Base-by-base conservation (phyloP, 2,888 invertebrate genomes). In the Ochropleura leucogaster region DNA sequence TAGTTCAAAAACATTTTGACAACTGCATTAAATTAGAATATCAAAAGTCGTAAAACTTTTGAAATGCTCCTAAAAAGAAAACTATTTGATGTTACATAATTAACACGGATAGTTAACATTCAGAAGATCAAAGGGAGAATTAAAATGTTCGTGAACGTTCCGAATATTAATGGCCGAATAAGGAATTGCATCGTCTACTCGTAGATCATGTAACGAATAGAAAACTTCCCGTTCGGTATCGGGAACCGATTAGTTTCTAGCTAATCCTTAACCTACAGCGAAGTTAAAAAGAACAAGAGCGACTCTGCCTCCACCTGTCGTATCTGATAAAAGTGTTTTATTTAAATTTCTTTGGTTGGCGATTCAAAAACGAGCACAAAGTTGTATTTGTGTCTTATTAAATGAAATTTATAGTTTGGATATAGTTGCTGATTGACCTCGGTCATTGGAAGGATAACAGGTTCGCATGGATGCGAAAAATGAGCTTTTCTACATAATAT, bases 321-420 rank as follows among this genome's bases (percentile, higher is more conserved):
- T 94, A 96, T 95, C 96, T 96, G 96, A 96, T 96, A 96, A 95
- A 95, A 95, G 92, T 95, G 94, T 96, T 95, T 96, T 95, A 96
- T 96, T 96, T 95, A 96, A 96, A 96, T 96, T 95, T 96, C 93
- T 94, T 93, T 93, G 91, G 93, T 90, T 93, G 92, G 94, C 93
- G 93, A 94, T 90, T 92, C 94, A 94, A 95, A 96, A 96, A 96
- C 92, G 92, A 96, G 90, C 93, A 94, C 87, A 93, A 94, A 92
- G 93, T 91, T 90, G 93, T 90, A 95, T 95, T 96, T 96, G 96
- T 96, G 96, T 96, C 96, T 96, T 96, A 96, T 96, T 96, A 96
- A 96, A 96, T 94, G 93, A 96, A 96, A 96, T 96, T 96, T 96
- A 96, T 96, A 95, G 96, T 94, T 94, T 90, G 94, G 90, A 91